phyloP scores from a whole-genome alignment of 2,888 invertebrate species.

The Eledone cirrhosa region DNA sequence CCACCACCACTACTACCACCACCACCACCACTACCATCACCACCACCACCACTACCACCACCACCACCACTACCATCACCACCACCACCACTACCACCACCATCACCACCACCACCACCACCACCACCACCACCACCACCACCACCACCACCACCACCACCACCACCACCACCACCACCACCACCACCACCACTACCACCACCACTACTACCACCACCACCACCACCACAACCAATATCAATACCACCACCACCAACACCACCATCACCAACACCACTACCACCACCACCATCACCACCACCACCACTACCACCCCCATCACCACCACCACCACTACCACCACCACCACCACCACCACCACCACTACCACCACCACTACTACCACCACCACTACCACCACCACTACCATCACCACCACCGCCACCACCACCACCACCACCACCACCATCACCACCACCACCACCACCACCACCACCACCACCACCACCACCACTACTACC shows the following conservation, averaged over 20 bases:
- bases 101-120: not conserved
- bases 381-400: not conserved
- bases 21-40: not conserved
- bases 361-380: not conserved
- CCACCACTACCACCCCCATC: not conserved
- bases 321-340: not conserved
- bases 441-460: not conserved
- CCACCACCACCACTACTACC: not conserved
- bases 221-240: not conserved
- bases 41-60: not conserved
- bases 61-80: not conserved
- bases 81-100: not conserved
- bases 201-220: not conserved
- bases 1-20: not conserved
- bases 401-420: not conserved
- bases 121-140: not conserved
- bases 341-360: not conserved
- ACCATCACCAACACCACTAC: no score
- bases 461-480: not conserved
- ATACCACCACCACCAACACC: not conserved
- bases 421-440: not conserved
- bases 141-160: not conserved
- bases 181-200: not conserved
- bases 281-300: no score
- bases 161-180: not conserved